These are phyloP conservation scores for Halictus quadricinctus DNA, from an alignment of 2,888 invertebrate species.

Conservation along the genomic window DNA sequence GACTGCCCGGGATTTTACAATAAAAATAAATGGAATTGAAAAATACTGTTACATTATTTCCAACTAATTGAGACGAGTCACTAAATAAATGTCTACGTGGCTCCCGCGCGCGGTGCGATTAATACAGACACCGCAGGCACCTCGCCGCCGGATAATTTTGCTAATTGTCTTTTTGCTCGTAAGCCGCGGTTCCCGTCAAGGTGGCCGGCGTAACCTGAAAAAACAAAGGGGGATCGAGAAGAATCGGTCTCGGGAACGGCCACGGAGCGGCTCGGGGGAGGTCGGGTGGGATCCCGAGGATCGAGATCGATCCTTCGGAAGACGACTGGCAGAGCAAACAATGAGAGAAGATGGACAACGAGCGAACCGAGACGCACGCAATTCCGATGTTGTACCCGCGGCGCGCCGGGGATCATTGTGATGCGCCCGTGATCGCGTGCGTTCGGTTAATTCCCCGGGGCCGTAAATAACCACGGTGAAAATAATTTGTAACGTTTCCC, in stretches of 20 bases:
- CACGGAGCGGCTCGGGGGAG: neutral
- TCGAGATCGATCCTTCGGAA: slow-evolving; percentile 36
- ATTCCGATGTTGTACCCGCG: slow-evolving; percentile 55
- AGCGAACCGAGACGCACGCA: slow-evolving; percentile 75
- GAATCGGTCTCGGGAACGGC: neutral
- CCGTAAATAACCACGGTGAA: slow-evolving; percentile 42
- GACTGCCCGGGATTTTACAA: too few species aligned
- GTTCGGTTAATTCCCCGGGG: slow-evolving; percentile 53
- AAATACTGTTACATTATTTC: too few species aligned
- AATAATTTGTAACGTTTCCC: slow-evolving; percentile 46
- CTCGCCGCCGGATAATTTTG: neutral
- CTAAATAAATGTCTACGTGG: too few species aligned
- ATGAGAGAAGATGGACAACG: slow-evolving; percentile 60
- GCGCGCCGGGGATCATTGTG: slow-evolving; percentile 47
- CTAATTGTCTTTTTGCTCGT: neutral
- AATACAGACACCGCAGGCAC: neutral
- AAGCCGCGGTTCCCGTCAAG: neutral
- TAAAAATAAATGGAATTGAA: too few species aligned
- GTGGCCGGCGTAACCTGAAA: neutral
- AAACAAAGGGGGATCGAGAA: neutral
- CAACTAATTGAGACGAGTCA: too few species aligned
- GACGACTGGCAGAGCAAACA: slow-evolving; percentile 50
- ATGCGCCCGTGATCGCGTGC: slow-evolving; percentile 63
- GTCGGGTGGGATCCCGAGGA: neutral
- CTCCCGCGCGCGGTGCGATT: too few species aligned